These are phyloP conservation scores for Tribolium castaneum DNA, from an alignment of 1,140 invertebrate genomes.

Conservation along the genomic window DNA sequence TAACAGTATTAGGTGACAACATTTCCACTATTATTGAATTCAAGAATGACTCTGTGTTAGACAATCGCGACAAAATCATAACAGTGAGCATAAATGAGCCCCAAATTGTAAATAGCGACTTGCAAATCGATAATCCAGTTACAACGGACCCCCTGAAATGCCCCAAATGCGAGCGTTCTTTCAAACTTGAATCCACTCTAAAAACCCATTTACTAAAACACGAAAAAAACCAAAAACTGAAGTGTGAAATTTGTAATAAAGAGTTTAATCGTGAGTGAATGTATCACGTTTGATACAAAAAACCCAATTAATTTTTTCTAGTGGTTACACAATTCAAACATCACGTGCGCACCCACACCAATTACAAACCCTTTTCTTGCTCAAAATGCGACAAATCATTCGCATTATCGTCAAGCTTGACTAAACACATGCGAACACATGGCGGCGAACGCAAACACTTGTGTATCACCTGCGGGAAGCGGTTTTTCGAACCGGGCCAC, in stretches of 20 bases:
- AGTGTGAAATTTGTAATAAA: constrained; percentile 53
- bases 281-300: not conserved
- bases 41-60: not conserved
- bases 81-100: constrained; percentile 10
- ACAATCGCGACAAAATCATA: not conserved
- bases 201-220: constrained; percentile 55
- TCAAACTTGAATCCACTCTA: constrained; percentile 48
- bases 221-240: constrained; percentile 47
- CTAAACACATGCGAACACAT: constrained; percentile 61
- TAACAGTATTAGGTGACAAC: constrained; percentile 44
- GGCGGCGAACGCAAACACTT: constrained; percentile 61
- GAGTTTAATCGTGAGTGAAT: constrained; percentile 53
- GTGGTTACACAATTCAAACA: constrained; percentile 54
- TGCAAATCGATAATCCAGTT: not conserved
- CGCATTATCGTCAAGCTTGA: constrained; percentile 56
- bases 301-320: constrained; percentile 38
- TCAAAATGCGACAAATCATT: constrained; percentile 61
- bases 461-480: constrained; percentile 61
- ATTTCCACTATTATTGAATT: constrained; percentile 17
- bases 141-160: constrained; percentile 40
- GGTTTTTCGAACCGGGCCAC: constrained; percentile 57
- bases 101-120: not conserved
- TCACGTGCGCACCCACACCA: constrained; percentile 58
- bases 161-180: constrained; percentile 51
- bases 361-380: constrained; percentile 61